Percentiles rank a stretch among this genome's conserved stretches.
Conservation (phyloP, 2,797 vertebrate genomes). For the Lophius americanus region DNA sequence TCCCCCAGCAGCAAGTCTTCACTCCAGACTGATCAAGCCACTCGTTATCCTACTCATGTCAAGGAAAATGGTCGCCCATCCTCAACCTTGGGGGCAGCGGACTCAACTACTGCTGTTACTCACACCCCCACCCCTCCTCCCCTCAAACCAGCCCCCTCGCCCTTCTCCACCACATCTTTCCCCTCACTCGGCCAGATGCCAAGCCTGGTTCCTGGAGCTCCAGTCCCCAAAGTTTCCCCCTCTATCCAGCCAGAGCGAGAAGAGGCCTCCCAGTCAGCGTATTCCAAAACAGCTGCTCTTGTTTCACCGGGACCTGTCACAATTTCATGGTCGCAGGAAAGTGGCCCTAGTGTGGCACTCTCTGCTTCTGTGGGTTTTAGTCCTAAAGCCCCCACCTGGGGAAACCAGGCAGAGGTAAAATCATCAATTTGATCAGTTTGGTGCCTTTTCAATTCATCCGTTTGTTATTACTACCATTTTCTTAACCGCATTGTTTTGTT, state of each 20-base stretch:
- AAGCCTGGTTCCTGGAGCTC: conserved; percentile 79
- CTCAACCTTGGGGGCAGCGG: conserved; percentile 87
- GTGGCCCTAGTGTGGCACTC: conserved; percentile 77
- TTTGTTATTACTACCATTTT: not conserved
- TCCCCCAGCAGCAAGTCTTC: conserved; percentile 62
- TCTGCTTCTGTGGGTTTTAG: conserved; percentile 80
- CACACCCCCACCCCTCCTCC: conserved; percentile 82
- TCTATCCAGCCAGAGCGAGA: conserved; percentile 82
- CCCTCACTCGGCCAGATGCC: conserved; percentile 87
- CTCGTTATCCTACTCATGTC: conserved; percentile 80
- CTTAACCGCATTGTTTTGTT: conserved; percentile 20
- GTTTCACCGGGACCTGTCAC: conserved; percentile 83
- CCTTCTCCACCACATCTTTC: conserved; percentile 87
- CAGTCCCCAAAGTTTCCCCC: conserved; percentile 73
- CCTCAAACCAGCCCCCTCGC: conserved; percentile 86
- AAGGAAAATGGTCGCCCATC: conserved; percentile 95
- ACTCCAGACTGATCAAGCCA: conserved; percentile 88
- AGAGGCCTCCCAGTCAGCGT: conserved; percentile 75
- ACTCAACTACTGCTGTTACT: conserved; percentile 70
- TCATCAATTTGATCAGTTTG: not conserved
- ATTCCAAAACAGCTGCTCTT: conserved; percentile 84
- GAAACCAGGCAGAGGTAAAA: conserved; percentile 88
- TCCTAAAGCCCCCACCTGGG: conserved; percentile 85
- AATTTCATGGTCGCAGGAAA: conserved; percentile 85
- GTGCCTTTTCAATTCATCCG: not conserved